Conservation (phyloP, 2,797 vertebrate genomes). For the Hafferia zeledoni region DNA sequence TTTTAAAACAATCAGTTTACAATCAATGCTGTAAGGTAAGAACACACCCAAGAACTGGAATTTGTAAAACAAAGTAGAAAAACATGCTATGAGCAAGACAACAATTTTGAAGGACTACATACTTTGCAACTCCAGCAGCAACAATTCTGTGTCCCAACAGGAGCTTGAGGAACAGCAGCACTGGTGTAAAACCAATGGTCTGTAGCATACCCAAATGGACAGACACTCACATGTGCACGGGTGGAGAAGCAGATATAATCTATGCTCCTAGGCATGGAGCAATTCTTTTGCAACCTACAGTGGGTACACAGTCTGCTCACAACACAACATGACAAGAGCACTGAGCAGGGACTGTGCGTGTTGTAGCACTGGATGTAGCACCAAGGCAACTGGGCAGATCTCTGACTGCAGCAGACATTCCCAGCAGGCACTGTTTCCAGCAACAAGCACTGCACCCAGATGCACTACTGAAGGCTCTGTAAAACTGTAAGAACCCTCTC, state of each 20-base stretch:
- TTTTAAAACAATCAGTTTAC: neutral
- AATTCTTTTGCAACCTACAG: neutral
- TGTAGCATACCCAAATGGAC: neutral
- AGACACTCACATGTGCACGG: accelerated
- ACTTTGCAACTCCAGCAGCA: neutral
- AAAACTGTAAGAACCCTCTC: neutral
- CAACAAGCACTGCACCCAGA: neutral
- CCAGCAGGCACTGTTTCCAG: neutral
- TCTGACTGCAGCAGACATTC: neutral
- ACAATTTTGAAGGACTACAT: neutral
- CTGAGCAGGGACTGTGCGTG: accelerated
- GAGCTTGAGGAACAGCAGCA: neutral
- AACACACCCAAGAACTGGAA: neutral
- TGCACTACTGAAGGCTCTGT: neutral
- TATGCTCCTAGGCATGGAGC: neutral
- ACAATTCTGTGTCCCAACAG: neutral
- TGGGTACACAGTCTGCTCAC: neutral
- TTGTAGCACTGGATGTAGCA: neutral
- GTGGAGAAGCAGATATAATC: neutral
- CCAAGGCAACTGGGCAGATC: neutral
- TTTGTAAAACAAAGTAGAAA: neutral
- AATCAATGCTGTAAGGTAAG: neutral
- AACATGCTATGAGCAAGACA: neutral
- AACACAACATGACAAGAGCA: neutral
- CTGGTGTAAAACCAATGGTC: neutral